These are phyloP conservation scores for Epinephelus awoara DNA, from an alignment of 2,797 vertebrate species.

Conservation along the genomic window DNA sequence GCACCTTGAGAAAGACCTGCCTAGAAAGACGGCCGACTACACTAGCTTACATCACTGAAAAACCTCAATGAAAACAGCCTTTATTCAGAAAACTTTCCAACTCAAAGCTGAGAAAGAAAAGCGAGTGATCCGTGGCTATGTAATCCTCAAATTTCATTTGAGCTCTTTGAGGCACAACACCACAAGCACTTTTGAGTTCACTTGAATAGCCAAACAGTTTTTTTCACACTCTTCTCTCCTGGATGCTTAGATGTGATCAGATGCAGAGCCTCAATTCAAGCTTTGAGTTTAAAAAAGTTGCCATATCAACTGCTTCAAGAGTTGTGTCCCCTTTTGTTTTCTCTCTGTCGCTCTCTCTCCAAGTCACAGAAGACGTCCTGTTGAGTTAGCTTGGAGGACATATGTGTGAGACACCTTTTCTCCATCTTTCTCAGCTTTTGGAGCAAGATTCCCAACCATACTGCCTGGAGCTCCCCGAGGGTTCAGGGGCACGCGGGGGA, in stretches of 20 bases:
- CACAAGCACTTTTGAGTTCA: slow-evolving; percentile 57
- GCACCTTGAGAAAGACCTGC: slow-evolving; percentile 86
- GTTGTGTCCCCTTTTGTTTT: slow-evolving; percentile 62
- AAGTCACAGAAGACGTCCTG: slow-evolving; percentile 74
- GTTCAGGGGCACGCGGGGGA: slow-evolving; percentile 53
- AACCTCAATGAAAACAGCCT: slow-evolving; percentile 65
- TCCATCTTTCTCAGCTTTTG: slow-evolving; percentile 72
- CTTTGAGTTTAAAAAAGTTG: slow-evolving; percentile 81
- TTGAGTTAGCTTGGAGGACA: slow-evolving; percentile 84
- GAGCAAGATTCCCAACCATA: slow-evolving; percentile 81
- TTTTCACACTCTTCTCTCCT: slow-evolving; percentile 51
- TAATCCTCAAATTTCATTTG: slow-evolving; percentile 49
- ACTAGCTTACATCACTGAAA: slow-evolving; percentile 55
- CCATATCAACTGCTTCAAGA: slow-evolving; percentile 73
- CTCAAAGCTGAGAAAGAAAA: slow-evolving; percentile 80
- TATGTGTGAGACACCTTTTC: slow-evolving; percentile 82
- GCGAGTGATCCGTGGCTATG: slow-evolving; percentile 38
- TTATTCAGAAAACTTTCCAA: slow-evolving; percentile 75
- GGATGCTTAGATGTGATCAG: slow-evolving; percentile 66
- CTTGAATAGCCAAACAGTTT: slow-evolving; percentile 51
- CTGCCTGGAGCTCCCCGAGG: slow-evolving; percentile 54
- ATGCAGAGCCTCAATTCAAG: slow-evolving; percentile 75
- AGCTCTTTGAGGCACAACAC: slow-evolving; percentile 52
- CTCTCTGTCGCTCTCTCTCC: slow-evolving; percentile 43
- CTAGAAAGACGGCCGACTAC: slow-evolving; percentile 80